phyloP scores from a whole-genome alignment of 2,888 invertebrate species.

The Trypoxylon attenuatum region DNA sequence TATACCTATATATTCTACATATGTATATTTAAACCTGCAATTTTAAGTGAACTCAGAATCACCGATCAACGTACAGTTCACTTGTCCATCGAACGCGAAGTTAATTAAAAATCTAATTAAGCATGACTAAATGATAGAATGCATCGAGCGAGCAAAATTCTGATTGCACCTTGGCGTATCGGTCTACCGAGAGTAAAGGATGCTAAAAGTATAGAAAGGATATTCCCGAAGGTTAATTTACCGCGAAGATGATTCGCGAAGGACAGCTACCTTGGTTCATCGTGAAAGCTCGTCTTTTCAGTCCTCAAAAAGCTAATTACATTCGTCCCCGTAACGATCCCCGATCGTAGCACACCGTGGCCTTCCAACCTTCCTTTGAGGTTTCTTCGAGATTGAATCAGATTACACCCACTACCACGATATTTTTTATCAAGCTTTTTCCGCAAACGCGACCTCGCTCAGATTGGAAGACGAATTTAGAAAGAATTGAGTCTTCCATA shows the following conservation, averaged over 20 bases:
- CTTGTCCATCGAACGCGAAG: no score
- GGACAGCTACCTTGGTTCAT: constrained; percentile 39
- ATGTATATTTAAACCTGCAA: no score
- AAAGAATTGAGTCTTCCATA: background rate
- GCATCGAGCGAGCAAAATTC: background rate
- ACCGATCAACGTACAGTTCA: no score
- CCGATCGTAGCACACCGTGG: constrained; percentile 1
- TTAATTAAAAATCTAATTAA: background rate
- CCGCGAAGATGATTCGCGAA: constrained; percentile 52
- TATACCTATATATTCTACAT: no score
- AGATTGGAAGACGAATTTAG: background rate
- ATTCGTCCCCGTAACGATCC: constrained; percentile 42
- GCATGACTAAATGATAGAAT: background rate
- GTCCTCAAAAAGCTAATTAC: constrained; percentile 57
- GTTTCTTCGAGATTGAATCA: background rate
- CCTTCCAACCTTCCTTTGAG: background rate
- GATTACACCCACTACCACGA: background rate
- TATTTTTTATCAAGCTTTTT: background rate
- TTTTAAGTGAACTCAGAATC: no score
- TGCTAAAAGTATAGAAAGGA: background rate
- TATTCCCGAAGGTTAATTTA: constrained; percentile 44
- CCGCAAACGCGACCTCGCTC: background rate
- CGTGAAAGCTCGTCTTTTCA: constrained; percentile 28
- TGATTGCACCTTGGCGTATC: background rate
- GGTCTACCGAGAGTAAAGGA: background rate